phyloP scores from a whole-genome alignment of 2,113 vertebrate genomes.

The Stegastes partitus region DNA sequence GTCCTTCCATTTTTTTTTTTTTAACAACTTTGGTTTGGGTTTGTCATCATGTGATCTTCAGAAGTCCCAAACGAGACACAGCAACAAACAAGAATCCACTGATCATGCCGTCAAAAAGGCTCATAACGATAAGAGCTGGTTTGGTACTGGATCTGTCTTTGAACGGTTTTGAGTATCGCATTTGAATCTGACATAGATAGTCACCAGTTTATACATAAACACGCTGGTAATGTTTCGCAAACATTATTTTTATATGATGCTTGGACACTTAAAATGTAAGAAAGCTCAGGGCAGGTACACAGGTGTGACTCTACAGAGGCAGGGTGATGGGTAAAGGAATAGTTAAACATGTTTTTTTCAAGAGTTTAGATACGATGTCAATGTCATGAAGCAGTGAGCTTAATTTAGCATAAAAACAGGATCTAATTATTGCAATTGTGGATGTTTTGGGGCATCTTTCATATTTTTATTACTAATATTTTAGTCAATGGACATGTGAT shows the following conservation, averaged over 20 bases:
- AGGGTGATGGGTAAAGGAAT: too few species aligned
- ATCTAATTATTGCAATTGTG: too few species aligned
- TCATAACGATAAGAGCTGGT: neutral
- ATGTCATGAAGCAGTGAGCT: neutral
- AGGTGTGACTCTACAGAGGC: too few species aligned
- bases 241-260: neutral
- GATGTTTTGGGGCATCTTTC: too few species aligned
- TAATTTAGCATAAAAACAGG: neutral
- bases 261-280: neutral
- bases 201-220: too few species aligned
- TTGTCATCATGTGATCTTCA: conserved; percentile 22
- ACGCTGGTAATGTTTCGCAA: too few species aligned
- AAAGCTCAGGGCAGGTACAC: neutral
- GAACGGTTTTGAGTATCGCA: too few species aligned
- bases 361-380: neutral
- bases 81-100: conserved; percentile 43
- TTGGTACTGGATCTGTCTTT: too few species aligned
- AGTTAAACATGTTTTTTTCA: too few species aligned
- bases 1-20: conserved; percentile 22
- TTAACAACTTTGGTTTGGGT: conserved; percentile 51
- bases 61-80: conserved; percentile 6
- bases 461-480: too few species aligned
- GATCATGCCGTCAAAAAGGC: conserved; percentile 30
- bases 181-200: too few species aligned
- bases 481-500: too few species aligned